Base-by-base conservation (phyloP, 2,797 vertebrate genomes). In the Jordanella pulchra region DNA sequence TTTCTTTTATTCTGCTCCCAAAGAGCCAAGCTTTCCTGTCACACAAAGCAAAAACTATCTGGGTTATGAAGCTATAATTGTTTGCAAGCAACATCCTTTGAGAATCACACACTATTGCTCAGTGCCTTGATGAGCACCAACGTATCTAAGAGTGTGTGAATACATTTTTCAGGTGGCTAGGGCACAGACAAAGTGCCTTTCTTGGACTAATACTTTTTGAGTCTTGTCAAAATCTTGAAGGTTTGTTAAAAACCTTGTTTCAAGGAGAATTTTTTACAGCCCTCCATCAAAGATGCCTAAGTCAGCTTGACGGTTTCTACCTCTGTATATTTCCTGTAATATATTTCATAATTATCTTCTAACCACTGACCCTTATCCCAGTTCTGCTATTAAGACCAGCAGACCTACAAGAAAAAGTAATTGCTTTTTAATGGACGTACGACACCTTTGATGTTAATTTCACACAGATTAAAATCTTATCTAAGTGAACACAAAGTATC, bases 341-440 rank as follows among this genome's bases (percentile, higher is more conserved):
- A 54, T 44, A 53, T 65, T 45, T 47, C 47, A 65, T 65, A 55
- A 65, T 55, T 72, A 55, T 47, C 39, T 25, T 65, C 48, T 65
- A 56, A 25, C 61, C 45, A 70, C 63, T 72, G 51, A 65, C 71
- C 71, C 61, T 35, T 51, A 18, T 32, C 63, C 51, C 51, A 53
- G 21, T 44, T 30, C 51, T 47, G 61, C 63, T 54, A 55, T 65
- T 44, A 72, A 72, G 55, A 50, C 51, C 47, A 35, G 42, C 42
- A 32, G 14, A 47, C 27, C 53, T 55, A 66, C 58, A 63, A 53
- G 58, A 39, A 56, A 39, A 66, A 66, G 18, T 35, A 65, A 45
- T 47, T 56, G 71, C 51, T 66, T 73, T 73, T 73, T 58, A 72
- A 48, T 56, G 13, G 53, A 32, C 28, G 21, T 42, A 28, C n/a